phyloP scores from a whole-genome alignment of 1,140 invertebrate genomes.

The Pachypeltis micranthus region DNA sequence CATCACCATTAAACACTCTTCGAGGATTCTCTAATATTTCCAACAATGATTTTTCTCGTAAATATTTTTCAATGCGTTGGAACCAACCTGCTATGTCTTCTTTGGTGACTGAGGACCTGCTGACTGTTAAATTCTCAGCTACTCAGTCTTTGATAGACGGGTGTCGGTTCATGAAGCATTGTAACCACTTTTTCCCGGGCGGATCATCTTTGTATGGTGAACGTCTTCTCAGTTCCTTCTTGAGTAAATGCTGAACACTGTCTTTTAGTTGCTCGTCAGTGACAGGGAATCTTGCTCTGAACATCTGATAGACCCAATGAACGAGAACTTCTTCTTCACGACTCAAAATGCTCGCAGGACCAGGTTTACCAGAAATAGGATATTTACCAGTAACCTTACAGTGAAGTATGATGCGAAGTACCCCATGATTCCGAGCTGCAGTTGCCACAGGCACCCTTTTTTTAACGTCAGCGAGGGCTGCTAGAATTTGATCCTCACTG shows the following conservation, averaged over 20 bases:
- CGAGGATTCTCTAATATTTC: conserved; percentile 24
- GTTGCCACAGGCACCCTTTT: too few relatives aligned
- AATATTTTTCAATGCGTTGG: conserved; percentile 27
- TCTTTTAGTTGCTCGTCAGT: background rate
- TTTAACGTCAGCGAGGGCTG: too few relatives aligned
- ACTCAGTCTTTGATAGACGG: conserved; percentile 22
- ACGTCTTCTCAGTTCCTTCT: background rate
- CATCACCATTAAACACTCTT: conserved; percentile 26
- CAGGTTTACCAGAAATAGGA: conserved; percentile 1
- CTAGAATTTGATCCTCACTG: too few relatives aligned
- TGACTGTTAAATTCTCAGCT: conserved; percentile 27
- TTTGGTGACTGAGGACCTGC: conserved; percentile 27
- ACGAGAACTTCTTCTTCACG: conserved; percentile 5
- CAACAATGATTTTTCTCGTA: conserved; percentile 23
- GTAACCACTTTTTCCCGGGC: conserved; percentile 3
- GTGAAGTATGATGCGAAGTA: background rate
- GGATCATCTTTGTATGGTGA: background rate
- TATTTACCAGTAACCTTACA: background rate
- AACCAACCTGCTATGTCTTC: conserved; percentile 31
- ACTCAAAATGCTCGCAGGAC: conserved; percentile 2
- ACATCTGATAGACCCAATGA: background rate
- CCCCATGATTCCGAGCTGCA: too few relatives aligned
- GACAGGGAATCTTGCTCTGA: conserved; percentile 1
- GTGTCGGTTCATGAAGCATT: background rate
- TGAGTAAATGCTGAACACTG: conserved; percentile 1